Base-by-base conservation (phyloP, 2,888 invertebrate species). In the Heteromurus nitidus region DNA sequence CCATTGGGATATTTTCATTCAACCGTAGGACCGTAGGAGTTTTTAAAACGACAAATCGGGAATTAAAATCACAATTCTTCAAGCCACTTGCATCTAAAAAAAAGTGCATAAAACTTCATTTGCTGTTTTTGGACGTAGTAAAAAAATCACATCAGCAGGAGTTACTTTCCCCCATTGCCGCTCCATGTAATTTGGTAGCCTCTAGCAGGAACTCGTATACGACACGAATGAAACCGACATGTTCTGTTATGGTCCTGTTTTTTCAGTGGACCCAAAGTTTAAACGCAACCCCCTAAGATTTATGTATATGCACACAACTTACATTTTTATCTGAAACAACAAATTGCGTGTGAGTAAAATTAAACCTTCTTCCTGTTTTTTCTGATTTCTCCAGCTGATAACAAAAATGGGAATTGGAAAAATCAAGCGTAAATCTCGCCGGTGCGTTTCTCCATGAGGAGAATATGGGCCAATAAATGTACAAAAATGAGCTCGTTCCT, bases 281-380 rank as follows among this genome's bases (percentile, higher is more conserved):
- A 47, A 64, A 62, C 50, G 50, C n/a, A 50, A 50, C 73, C 64
- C 20, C 53, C n/a, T 16, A 67, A 75, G 67, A 75, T 75, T 75
- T 75, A 75, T n/a, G n/a, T n/a, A n/a, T 75, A 58, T 65, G 44
- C 75, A 55, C 75, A 75, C 65, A 67, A 44, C 75, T 75, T 55
- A 67, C 28, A 26, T 55, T 73, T 75, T 67, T 67, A 58, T 58
- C 67, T 65, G 36, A 28, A 75, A 67, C 65, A 75, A 75, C 75
- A 75, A 75, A 75, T 75, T 75, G 75, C 75, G 75, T 75, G 75
- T 75, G 75, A 75, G 67, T 75, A 67, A 75, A 75, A 75, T 75
- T 75, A 75, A 75, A 67, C 67, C 75, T 75, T 75, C 75, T 75
- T 75, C 75, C 75, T 75, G 75, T 75, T 74, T 50, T 44, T 44